Percentiles rank a stretch among this genome's conserved stretches.
phyloP scores from a whole-genome alignment of 2,797 vertebrate genomes.

The Hapalemur alaotrensis region DNA sequence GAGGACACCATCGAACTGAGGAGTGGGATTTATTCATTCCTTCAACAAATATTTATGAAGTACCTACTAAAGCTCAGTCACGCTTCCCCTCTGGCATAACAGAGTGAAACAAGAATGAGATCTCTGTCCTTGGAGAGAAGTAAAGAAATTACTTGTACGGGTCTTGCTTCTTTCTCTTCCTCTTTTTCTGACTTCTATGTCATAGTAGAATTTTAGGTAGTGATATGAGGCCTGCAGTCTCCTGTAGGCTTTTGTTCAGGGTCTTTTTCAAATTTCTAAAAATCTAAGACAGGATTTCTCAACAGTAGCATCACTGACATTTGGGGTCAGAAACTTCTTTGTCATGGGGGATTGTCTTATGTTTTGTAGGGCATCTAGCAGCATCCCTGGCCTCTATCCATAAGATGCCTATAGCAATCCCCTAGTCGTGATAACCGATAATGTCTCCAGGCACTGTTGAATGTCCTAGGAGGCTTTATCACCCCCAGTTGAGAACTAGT shows the following conservation, averaged over 20 bases:
- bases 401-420: background rate
- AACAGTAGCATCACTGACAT: background rate
- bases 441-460: background rate
- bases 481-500: background rate
- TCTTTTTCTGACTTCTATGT: background rate
- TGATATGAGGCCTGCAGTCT: background rate
- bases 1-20: background rate
- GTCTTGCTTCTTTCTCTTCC: background rate
- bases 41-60: conserved; percentile 12
- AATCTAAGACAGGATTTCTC: background rate
- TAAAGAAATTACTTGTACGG: background rate
- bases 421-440: background rate
- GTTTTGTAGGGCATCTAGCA: background rate
- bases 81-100: background rate
- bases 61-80: background rate
- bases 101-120: background rate
- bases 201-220: background rate
- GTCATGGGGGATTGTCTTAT: background rate
- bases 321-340: background rate
- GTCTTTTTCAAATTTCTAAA: background rate
- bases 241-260: background rate
- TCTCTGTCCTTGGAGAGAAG: background rate
- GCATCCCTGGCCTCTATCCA: background rate
- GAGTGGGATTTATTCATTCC: background rate
- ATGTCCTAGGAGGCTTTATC: background rate